Conservation (phyloP, 2,888 invertebrate genomes). For the Sarcophaga variegata region DNA sequence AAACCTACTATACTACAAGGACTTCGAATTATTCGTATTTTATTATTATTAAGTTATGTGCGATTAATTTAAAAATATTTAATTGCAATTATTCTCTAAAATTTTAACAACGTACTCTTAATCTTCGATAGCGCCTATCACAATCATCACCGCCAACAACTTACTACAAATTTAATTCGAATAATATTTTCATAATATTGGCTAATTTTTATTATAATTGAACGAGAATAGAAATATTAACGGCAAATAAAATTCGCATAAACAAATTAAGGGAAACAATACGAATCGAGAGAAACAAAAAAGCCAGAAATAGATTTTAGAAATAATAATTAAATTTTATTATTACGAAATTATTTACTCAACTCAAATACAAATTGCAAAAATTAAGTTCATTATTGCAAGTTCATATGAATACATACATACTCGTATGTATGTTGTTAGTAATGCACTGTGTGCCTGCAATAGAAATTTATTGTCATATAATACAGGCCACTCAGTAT, state of each 20-base stretch:
- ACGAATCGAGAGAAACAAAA: conserved; percentile 12
- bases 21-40: too few species aligned
- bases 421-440: background rate
- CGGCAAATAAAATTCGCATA: conserved; percentile 35
- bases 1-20: too few species aligned
- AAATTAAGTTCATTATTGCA: conserved; percentile 27
- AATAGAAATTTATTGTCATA: too few species aligned
- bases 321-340: conserved; percentile 47
- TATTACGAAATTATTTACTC: conserved; percentile 21
- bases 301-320: too few species aligned
- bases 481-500: too few species aligned
- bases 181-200: conserved; percentile 6
- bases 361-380: conserved; percentile 32
- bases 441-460: too few species aligned
- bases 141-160: background rate
- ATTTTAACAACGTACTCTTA: too few species aligned
- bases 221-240: conserved; percentile 6
- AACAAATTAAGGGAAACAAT: conserved; percentile 49
- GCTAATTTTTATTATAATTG: conserved; percentile 28
- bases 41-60: too few species aligned
- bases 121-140: background rate
- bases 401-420: background rate
- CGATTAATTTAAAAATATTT: too few species aligned
- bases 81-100: too few species aligned
- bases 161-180: background rate